Evolutionary conservation across 2,888 invertebrate genomes (phyloP).

Genomic region (Lasius platythorax): DNA sequence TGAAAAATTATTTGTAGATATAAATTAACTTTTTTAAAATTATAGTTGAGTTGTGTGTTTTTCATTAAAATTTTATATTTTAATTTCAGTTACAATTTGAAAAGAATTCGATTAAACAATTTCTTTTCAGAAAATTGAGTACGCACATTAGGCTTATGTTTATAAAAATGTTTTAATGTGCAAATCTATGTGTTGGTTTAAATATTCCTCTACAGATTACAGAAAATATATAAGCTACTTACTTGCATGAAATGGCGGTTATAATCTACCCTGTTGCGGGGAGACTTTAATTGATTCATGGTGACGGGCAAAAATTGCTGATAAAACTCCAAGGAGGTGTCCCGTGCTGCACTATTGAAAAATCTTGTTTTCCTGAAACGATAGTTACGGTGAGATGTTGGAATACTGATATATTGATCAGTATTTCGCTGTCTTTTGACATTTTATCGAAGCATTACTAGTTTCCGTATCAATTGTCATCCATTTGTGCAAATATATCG

Average conservation of each 20-base stretch:
- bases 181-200: not conserved
- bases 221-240: not conserved
- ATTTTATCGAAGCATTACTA: not conserved
- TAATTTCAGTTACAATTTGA: not conserved
- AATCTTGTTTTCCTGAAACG: constrained; percentile 22
- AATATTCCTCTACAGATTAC: constrained; percentile 1
- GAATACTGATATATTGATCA: not conserved
- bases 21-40: not conserved
- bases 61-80: not conserved
- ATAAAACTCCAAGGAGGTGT: not conserved
- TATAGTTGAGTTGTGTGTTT: not conserved
- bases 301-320: constrained; percentile 2
- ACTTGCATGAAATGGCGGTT: constrained; percentile 13
- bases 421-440: not conserved
- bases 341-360: constrained; percentile 1
- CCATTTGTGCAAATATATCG: not conserved
- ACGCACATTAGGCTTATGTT: not conserved
- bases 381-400: not conserved
- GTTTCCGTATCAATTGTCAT: not conserved
- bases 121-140: not conserved
- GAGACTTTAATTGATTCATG: constrained; percentile 23
- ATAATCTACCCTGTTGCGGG: not conserved
- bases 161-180: not conserved
- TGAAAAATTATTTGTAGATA: not conserved
- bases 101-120: not conserved